Evolutionary conservation across 2,113 vertebrate genomes (phyloP).

Genomic region (Corythornis madagascariensis): DNA sequence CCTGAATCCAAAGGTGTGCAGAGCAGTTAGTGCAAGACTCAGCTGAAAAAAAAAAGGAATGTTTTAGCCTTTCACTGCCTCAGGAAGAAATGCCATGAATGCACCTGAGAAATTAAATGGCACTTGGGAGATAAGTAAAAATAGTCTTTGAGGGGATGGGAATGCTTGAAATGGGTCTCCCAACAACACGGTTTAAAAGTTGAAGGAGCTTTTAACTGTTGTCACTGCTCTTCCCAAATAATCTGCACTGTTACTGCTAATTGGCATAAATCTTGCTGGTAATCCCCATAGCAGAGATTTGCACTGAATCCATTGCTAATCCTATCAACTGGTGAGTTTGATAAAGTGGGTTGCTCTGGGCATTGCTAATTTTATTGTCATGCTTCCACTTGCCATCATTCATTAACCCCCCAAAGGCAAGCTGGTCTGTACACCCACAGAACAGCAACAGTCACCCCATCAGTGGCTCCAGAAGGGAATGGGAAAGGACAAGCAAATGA

Average conservation of each 20-base stretch:
- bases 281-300: slow-evolving; percentile 65
- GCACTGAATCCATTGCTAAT: slow-evolving; percentile 70
- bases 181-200: slow-evolving; percentile 14
- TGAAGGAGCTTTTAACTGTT: background rate
- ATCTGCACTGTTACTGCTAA: slow-evolving; percentile 53
- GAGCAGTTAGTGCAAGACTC: background rate
- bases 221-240: slow-evolving; percentile 6
- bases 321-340: slow-evolving; percentile 62
- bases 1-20: background rate
- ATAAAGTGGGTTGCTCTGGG: slow-evolving; percentile 61
- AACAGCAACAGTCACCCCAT: background rate
- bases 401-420: slow-evolving; percentile 27
- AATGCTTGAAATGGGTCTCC: background rate
- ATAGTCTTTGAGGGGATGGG: background rate
- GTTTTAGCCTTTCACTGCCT: background rate
- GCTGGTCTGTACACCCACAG: background rate
- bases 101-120: background rate
- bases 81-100: background rate
- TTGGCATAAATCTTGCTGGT: slow-evolving; percentile 44
- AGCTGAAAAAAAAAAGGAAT: background rate
- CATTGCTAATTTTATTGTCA: slow-evolving; percentile 74
- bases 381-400: slow-evolving; percentile 63
- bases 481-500: background rate
- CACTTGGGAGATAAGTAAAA: background rate
- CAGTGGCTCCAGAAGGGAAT: background rate